Evolutionary conservation across 2,113 vertebrate genomes (phyloP).

Genomic region (Redunca redunca): DNA sequence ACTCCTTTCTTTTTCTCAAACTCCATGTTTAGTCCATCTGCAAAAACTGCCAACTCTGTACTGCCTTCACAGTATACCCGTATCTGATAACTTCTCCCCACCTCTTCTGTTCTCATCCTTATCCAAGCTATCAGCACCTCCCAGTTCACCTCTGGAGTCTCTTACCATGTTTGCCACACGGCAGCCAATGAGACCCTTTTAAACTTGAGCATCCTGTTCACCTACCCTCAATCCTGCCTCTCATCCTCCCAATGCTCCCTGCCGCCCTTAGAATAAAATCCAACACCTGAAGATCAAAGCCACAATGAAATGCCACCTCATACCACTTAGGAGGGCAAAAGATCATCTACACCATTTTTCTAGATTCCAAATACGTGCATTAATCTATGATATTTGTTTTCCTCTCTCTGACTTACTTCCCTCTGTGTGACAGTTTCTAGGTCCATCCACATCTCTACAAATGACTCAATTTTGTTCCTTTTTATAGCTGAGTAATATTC

Average conservation of each 20-base stretch:
- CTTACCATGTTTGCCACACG: neutral
- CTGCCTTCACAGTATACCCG: neutral
- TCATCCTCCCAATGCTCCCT: neutral
- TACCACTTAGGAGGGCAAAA: neutral
- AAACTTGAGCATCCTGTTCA: neutral
- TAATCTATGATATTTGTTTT: neutral
- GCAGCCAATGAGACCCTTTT: neutral
- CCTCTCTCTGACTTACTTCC: neutral
- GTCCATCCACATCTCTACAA: neutral
- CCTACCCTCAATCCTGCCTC: neutral
- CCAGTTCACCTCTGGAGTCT: neutral
- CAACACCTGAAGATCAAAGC: neutral
- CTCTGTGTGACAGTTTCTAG: neutral
- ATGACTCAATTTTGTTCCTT: neutral
- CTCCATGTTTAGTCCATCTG: neutral
- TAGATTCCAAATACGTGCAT: neutral
- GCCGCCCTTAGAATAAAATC: neutral
- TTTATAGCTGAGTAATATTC: neutral
- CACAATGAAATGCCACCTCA: neutral
- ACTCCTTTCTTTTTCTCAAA: neutral
- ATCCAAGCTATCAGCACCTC: neutral
- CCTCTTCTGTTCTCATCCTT: neutral
- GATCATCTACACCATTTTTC: neutral
- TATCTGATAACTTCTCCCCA: neutral
- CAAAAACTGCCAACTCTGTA: neutral